Conservation (phyloP, 2,888 invertebrate genomes). For the Melolontha melolontha region DNA sequence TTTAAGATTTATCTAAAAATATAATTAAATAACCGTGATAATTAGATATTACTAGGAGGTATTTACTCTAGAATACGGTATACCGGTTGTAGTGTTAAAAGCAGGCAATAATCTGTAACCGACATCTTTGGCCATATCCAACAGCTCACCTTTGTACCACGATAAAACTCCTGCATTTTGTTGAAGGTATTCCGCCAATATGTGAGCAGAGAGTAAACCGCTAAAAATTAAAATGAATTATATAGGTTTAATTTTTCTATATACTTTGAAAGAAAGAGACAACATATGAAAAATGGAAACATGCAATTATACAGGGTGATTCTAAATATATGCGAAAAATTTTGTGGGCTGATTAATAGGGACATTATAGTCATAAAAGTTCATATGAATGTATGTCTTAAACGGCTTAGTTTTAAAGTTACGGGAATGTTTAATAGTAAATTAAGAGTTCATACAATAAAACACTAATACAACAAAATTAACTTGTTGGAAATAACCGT, state of each 20-base stretch:
- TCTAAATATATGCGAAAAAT: too few relatives aligned
- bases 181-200: constrained; percentile 86
- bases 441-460: too few relatives aligned
- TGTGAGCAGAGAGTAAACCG: constrained; percentile 92
- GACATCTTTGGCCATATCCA: constrained; percentile 91
- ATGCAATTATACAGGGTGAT: too few relatives aligned
- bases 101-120: constrained; percentile 95
- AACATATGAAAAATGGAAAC: too few relatives aligned
- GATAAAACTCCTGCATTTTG: constrained; percentile 78
- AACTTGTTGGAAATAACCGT: neutral
- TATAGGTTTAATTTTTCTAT: neutral
- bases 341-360: too few relatives aligned
- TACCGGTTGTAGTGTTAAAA: constrained; percentile 97
- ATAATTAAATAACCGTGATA: constrained; percentile 1
- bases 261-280: neutral
- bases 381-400: too few relatives aligned
- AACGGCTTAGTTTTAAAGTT: too few relatives aligned
- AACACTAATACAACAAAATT: neutral
- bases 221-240: constrained; percentile 65
- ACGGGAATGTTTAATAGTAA: too few relatives aligned
- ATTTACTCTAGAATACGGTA: constrained; percentile 92
- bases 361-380: too few relatives aligned
- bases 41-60: constrained; percentile 14
- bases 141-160: constrained; percentile 90
- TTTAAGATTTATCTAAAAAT: constrained; percentile 79